Conservation (phyloP, 2,113 vertebrate species). For the Malurus melanocephalus region DNA sequence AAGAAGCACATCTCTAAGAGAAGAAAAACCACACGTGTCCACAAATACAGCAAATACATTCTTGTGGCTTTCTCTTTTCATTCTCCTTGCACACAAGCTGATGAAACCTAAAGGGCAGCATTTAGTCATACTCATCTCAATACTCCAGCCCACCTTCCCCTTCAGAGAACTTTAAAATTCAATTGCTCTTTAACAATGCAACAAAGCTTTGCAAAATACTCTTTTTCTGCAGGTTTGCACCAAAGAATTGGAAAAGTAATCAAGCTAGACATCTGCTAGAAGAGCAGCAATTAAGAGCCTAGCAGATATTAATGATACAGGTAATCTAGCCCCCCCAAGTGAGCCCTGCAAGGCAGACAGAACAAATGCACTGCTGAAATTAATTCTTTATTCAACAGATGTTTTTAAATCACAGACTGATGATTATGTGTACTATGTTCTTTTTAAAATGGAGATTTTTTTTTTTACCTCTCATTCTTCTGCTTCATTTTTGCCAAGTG, state of each 20-base stretch:
- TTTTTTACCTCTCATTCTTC: neutral
- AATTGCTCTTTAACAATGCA: neutral
- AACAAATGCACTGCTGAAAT: slow-evolving; percentile 30
- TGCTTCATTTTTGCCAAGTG: neutral
- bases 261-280: neutral
- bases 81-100: neutral
- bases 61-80: neutral
- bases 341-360: neutral
- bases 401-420: slow-evolving; percentile 17
- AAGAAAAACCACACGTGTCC: neutral
- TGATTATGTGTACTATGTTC: neutral
- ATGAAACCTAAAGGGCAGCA: neutral
- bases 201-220: neutral
- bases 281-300: slow-evolving; percentile 2
- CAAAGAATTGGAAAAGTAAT: slow-evolving; percentile 14
- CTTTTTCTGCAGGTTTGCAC: neutral
- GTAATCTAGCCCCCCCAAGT: neutral
- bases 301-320: neutral
- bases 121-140: neutral
- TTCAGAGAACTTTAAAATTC: neutral
- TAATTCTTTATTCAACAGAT: slow-evolving; percentile 39
- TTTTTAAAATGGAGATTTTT: neutral
- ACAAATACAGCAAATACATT: neutral
- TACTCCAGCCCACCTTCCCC: neutral
- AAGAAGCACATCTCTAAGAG: neutral